These are phyloP conservation scores for Electrona antarctica DNA, from an alignment of 2,113 vertebrate genomes.

Conservation along the genomic window DNA sequence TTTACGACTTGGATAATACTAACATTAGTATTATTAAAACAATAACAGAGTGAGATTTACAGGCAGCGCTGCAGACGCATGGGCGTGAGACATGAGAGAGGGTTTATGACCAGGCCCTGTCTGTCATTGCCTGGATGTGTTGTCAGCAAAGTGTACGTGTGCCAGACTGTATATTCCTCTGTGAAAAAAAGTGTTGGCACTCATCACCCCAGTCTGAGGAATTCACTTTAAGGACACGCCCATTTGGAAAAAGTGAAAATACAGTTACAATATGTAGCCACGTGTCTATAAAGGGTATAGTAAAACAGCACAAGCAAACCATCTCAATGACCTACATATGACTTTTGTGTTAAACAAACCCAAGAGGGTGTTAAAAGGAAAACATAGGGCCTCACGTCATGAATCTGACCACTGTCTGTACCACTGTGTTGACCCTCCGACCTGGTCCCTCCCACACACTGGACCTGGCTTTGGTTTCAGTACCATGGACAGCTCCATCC, in stretches of 20 bases:
- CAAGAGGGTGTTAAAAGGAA: too few relatives aligned
- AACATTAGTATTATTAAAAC: slow-evolving; percentile 67
- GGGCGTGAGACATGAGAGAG: slow-evolving; percentile 56
- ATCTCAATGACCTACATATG: too few relatives aligned
- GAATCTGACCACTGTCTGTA: too few relatives aligned
- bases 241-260: neutral
- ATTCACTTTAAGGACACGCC: slow-evolving; percentile 13
- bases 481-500: too few relatives aligned
- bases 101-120: slow-evolving; percentile 51
- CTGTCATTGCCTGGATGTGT: slow-evolving; percentile 56
- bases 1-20: slow-evolving; percentile 61
- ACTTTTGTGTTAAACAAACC: too few relatives aligned
- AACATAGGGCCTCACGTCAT: too few relatives aligned
- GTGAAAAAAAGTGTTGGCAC: slow-evolving; percentile 12
- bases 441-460: too few relatives aligned
- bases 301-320: too few relatives aligned
- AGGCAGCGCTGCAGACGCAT: slow-evolving; percentile 51
- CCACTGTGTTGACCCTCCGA: too few relatives aligned
- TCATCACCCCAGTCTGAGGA: neutral
- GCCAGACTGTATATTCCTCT: slow-evolving; percentile 24
- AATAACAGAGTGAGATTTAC: slow-evolving; percentile 67
- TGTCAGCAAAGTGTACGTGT: slow-evolving; percentile 24
- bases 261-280: neutral
- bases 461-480: too few relatives aligned
- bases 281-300: too few relatives aligned